phyloP scores from a whole-genome alignment of 2,888 invertebrate genomes.

The Entomobrya multifasciata region DNA sequence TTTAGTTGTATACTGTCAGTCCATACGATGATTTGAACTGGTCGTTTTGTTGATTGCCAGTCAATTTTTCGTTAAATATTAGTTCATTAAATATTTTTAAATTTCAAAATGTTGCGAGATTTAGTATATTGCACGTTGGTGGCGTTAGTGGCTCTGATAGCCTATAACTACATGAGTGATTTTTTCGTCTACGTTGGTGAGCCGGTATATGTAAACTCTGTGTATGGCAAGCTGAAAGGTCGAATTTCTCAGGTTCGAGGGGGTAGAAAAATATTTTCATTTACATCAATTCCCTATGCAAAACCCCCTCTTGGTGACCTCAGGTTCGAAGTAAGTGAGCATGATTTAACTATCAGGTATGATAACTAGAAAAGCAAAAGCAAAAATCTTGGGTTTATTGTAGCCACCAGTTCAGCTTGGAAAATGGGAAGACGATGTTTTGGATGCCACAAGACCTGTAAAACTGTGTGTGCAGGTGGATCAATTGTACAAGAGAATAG shows the following conservation, averaged over 20 bases:
- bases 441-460: slow-evolving; percentile 58
- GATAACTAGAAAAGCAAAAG: not conserved
- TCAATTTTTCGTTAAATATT: not conserved
- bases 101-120: slow-evolving; percentile 54
- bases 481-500: slow-evolving; percentile 22
- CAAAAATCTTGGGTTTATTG: too few relatives aligned
- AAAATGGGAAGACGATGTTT: slow-evolving; percentile 65
- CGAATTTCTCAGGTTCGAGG: slow-evolving; percentile 27
- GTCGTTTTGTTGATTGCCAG: not conserved
- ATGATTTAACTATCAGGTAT: not conserved
- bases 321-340: slow-evolving; percentile 56
- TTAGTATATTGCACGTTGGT: slow-evolving; percentile 37
- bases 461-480: slow-evolving; percentile 61
- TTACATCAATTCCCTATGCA: slow-evolving; percentile 59
- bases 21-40: too few relatives aligned
- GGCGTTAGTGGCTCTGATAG: slow-evolving; percentile 41
- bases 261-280: slow-evolving; percentile 47
- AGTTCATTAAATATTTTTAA: not conserved
- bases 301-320: slow-evolving; percentile 51
- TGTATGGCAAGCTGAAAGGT: slow-evolving; percentile 60
- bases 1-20: too few relatives aligned
- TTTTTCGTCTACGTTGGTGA: slow-evolving; percentile 61
- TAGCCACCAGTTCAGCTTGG: slow-evolving; percentile 61
- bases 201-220: slow-evolving; percentile 50
- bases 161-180: slow-evolving; percentile 49